These are phyloP conservation scores for Tapera naevia DNA, from an alignment of 2,797 vertebrate genomes.

Conservation along the genomic window DNA sequence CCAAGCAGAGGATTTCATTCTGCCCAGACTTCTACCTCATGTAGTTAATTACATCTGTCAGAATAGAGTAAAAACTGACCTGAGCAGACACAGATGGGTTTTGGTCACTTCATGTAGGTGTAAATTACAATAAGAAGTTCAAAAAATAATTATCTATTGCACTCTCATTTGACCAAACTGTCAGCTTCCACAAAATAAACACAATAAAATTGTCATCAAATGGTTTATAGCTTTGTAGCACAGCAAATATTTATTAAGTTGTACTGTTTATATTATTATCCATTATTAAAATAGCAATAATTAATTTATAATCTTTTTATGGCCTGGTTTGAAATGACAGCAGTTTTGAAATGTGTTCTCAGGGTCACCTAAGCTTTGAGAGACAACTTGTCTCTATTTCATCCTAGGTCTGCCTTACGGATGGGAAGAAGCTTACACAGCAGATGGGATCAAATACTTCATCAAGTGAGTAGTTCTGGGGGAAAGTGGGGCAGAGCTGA, in stretches of 20 bases:
- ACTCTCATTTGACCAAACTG: neutral
- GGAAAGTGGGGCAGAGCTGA: conserved; percentile 33
- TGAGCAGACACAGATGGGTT: neutral
- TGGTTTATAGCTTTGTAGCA: neutral
- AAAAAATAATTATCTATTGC: neutral
- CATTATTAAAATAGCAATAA: neutral
- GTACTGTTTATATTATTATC: neutral
- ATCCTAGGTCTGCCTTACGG: conserved; percentile 86
- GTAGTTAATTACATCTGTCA: neutral
- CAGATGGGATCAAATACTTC: conserved; percentile 90
- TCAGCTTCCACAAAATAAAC: neutral
- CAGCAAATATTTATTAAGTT: neutral
- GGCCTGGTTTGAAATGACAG: neutral
- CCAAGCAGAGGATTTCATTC: neutral
- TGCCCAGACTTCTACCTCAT: neutral
- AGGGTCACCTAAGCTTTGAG: neutral
- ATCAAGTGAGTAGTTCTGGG: conserved; percentile 88
- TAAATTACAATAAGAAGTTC: neutral
- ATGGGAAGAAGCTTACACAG: conserved; percentile 91
- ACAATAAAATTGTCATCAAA: neutral
- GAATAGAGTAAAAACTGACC: neutral
- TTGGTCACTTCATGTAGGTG: neutral
- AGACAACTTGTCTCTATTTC: conserved; percentile 44
- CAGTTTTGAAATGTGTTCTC: neutral
- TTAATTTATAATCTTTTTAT: neutral